phyloP scores from a whole-genome alignment of 2,797 vertebrate species.

The Acanthiza pusilla region DNA sequence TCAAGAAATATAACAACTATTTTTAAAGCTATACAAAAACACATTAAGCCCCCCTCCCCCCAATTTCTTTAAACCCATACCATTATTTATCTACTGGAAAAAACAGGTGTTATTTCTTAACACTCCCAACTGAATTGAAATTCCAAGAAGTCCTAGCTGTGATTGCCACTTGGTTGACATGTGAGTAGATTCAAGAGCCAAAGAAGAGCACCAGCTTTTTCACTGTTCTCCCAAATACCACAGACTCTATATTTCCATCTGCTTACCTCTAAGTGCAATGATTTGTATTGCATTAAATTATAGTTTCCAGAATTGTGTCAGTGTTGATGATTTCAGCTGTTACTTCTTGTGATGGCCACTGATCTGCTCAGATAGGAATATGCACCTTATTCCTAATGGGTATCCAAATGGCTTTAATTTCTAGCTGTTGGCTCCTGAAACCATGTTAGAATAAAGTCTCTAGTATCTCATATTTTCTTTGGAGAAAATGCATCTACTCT shows the following conservation, averaged over 20 bases:
- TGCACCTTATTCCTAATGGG: neutral
- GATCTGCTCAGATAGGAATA: neutral
- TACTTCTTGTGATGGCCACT: neutral
- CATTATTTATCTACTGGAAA: neutral
- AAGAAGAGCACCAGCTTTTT: neutral
- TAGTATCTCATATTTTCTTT: neutral
- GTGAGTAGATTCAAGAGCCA: neutral
- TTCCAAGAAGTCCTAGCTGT: neutral
- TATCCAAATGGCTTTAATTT: neutral
- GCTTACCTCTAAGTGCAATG: neutral
- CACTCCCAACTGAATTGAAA: neutral
- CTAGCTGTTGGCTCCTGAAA: neutral
- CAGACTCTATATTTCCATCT: fast-evolving
- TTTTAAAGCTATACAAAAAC: neutral
- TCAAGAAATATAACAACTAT: neutral
- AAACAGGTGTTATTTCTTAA: neutral
- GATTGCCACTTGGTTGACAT: neutral
- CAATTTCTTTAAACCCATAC: neutral
- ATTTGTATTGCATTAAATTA: neutral
- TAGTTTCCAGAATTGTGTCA: neutral
- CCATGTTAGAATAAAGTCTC: neutral
- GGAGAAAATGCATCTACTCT: neutral
- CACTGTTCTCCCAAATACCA: neutral
- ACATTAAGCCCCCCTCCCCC: fast-evolving
- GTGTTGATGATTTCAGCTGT: neutral